Percentiles rank a stretch among this genome's conserved stretches.
These are phyloP conservation scores for Argya squamiceps DNA, from an alignment of 2,797 vertebrate species.

Conservation along the genomic window DNA sequence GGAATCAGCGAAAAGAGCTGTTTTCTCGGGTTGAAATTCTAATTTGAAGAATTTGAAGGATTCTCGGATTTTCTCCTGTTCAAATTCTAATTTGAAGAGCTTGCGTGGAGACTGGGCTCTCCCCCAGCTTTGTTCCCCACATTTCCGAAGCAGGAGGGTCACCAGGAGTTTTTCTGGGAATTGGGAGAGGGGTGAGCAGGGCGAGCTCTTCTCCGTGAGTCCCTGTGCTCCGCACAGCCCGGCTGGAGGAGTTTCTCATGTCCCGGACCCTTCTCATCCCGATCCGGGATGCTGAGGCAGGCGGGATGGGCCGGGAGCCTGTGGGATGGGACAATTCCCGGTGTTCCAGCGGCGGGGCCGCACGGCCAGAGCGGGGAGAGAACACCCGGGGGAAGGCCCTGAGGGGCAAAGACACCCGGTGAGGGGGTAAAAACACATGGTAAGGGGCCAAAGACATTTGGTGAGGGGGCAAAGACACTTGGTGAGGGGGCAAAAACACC, in stretches of 20 bases:
- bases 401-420: not conserved
- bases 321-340: not conserved
- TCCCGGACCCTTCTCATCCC: not conserved
- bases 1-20: not conserved
- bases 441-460: not conserved
- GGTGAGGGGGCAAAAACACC: not conserved
- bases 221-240: not conserved
- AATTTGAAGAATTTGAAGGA: not conserved
- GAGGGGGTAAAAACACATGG: not conserved
- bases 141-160: not conserved
- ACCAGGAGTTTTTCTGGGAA: not conserved
- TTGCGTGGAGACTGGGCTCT: not conserved
- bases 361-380: not conserved
- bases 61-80: not conserved
- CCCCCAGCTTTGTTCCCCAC: not conserved
- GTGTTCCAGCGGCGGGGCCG: not conserved
- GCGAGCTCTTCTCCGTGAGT: not conserved
- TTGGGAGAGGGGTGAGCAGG: not conserved
- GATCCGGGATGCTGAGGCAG: not conserved
- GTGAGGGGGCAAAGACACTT: too few relatives aligned
- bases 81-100: slow-evolving; percentile 38
- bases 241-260: rapidly evolving
- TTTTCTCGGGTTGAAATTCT: not conserved
- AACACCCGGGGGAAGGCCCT: rapidly evolving
- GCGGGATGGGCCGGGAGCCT: not conserved